Conservation (phyloP, 2,797 vertebrate species). For the Epinephelus awoara region DNA sequence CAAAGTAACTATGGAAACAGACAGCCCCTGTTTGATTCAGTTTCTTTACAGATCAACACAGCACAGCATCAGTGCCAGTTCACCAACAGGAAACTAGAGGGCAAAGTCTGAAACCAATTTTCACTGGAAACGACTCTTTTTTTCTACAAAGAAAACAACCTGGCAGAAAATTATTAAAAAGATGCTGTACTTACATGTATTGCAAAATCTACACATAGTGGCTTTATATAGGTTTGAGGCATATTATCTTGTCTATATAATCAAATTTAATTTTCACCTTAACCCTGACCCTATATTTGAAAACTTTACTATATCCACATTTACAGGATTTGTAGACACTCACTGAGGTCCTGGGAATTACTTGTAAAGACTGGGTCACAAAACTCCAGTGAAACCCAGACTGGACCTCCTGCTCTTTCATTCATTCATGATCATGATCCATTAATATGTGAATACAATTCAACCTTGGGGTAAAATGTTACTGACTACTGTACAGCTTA, state of each 20-base stretch:
- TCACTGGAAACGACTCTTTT: neutral
- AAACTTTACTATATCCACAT: neutral
- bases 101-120: neutral
- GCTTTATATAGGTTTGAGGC: neutral
- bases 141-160: neutral
- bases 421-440: no score
- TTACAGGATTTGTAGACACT: neutral
- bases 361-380: neutral
- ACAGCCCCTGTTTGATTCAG: no score
- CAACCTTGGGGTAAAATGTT: neutral
- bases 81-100: neutral
- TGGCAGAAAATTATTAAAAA: neutral
- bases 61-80: neutral
- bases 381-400: neutral
- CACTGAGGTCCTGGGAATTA: neutral
- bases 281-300: neutral
- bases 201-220: neutral
- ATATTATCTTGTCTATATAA: neutral
- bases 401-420: no score
- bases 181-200: neutral
- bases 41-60: neutral
- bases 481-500: fast-evolving
- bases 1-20: neutral
- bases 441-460: neutral
- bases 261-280: neutral